phyloP scores from a whole-genome alignment of 2,888 invertebrate species.

The Spodoptera exigua region DNA sequence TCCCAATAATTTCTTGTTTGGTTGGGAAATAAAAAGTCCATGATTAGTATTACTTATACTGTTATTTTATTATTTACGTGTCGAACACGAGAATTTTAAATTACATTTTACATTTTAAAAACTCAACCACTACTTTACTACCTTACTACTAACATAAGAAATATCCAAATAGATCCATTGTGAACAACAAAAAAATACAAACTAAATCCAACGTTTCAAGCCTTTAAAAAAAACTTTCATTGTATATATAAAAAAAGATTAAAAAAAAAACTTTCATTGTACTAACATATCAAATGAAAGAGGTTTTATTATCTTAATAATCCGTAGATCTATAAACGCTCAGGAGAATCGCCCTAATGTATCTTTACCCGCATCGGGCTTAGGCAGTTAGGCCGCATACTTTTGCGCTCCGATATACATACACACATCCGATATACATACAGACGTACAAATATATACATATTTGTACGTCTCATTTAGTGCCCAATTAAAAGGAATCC shows the following conservation, averaged over 20 bases:
- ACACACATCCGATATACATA: constrained; percentile 19
- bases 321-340: constrained; percentile 35
- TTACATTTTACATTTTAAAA: no score
- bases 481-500: constrained; percentile 39
- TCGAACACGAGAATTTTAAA: no score
- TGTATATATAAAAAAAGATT: no score
- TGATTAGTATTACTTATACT: no score
- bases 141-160: no score
- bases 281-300: constrained; percentile 1
- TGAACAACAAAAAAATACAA: no score
- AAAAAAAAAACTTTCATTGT: constrained; percentile 6
- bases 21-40: no score
- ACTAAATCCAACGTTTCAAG: neutral
- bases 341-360: constrained; percentile 40
- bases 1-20: no score
- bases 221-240: constrained; percentile 4
- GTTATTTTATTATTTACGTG: no score
- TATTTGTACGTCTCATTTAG: constrained; percentile 37
- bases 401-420: constrained; percentile 27
- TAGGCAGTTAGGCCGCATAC: constrained; percentile 30
- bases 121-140: no score
- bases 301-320: constrained; percentile 36
- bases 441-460: constrained; percentile 9
- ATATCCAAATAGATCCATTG: no score
- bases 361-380: constrained; percentile 51